Evolutionary conservation across 2,888 invertebrate genomes (phyloP).

Genomic region (Drosophila mimetica): DNA sequence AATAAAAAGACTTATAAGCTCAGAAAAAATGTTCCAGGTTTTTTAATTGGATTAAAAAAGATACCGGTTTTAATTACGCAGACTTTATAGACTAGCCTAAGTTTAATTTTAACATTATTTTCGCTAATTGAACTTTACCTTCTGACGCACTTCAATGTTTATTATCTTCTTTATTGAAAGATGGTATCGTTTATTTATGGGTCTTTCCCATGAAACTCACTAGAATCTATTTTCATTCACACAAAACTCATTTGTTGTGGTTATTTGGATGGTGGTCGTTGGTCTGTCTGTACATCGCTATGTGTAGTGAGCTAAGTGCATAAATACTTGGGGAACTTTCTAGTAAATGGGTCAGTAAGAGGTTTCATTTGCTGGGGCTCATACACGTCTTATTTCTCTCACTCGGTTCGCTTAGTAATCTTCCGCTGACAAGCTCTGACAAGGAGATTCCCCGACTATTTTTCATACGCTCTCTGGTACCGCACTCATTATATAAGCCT

Average conservation of each 20-base stretch:
- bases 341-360: conserved; percentile 45
- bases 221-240: background rate
- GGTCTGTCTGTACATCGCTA: background rate
- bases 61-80: too few species aligned
- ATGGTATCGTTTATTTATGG: conserved; percentile 11
- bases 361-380: conserved; percentile 15
- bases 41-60: too few species aligned
- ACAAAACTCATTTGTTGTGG: conserved; percentile 14
- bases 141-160: background rate
- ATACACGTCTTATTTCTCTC: conserved; percentile 14
- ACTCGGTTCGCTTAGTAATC: conserved; percentile 40
- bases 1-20: too few species aligned
- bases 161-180: conserved; percentile 13
- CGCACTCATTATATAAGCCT: conserved; percentile 53
- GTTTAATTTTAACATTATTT: too few species aligned
- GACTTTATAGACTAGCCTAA: too few species aligned
- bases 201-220: conserved; percentile 12
- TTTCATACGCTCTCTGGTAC: conserved; percentile 33
- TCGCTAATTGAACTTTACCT: too few species aligned
- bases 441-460: conserved; percentile 29
- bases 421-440: conserved; percentile 49
- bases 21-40: too few species aligned
- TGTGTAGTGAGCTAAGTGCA: conserved; percentile 5
- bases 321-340: conserved; percentile 21
- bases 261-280: background rate